Evolutionary conservation across 2,888 invertebrate genomes (phyloP), one percentile per base, ranked within the genome.

Genomic region (Argyresthia goedartella): DNA sequence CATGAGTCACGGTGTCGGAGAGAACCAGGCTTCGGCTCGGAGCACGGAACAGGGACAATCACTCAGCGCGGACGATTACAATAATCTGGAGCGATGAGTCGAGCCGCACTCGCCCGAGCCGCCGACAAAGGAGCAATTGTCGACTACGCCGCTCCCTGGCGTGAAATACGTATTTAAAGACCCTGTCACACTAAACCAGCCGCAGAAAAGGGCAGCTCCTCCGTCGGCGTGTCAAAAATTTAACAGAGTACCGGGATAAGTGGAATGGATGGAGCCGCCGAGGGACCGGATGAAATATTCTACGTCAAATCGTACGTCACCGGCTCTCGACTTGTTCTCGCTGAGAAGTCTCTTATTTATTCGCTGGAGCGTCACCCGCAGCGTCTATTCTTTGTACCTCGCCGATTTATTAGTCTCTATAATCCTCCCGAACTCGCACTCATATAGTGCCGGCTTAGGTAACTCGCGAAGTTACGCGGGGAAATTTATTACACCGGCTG

Each of bases 281-380:
- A 68, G 68, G 69, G 61, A 67, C 69, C 71, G 72, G 77, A 80
- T 86, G 84, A 85, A 86, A 84, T 81, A 86, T 85, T 84, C 80
- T 75, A 72, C 75, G 76, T 81, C 81, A 82, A 81, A 84, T 77
- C 84, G 82, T 86, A 86, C 78, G 81, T 86, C 86, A 85, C 77
- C 64, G 76, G 77, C 76, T 78, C 78, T 72, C 74, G 69, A 73
- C 78, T 79, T 77, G 78, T 75, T 78, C 81, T 74, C 74, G 64
- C 69, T 60, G 72, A 73, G 76, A 78, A 82, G 76, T 76, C 80
- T 76, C 76, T 79, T 82, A 84, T 85, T 84, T 86, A 84, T 84
- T 81, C 73, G 75, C 73, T 74, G 76, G 76, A 73, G 77, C 69
- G 76, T 81, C 81, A 76, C 67, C 69, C 66, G 68, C 72, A 74